phyloP scores from a whole-genome alignment of 2,113 vertebrate genomes.

The Urocynchramus pylzowi region DNA sequence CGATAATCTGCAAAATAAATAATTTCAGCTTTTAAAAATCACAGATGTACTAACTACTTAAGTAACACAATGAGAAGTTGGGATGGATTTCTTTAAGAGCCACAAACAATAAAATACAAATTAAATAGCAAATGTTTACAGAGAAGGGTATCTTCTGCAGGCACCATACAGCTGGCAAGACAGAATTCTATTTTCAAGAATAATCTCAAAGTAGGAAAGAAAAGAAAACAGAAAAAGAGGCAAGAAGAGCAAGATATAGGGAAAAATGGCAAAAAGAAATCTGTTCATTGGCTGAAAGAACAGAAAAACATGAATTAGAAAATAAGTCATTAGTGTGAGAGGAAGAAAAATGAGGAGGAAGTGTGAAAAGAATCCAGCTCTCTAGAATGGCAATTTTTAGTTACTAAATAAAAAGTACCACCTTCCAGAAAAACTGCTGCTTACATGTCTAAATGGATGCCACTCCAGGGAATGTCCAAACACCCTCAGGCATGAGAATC shows the following conservation, averaged over 20 bases:
- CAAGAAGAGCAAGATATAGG: neutral
- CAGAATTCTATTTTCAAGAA: neutral
- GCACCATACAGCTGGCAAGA: neutral
- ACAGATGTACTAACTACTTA: neutral
- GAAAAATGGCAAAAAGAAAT: neutral
- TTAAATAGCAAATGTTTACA: neutral
- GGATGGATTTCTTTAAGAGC: neutral
- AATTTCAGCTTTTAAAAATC: neutral
- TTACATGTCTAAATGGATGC: neutral
- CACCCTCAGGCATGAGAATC: neutral
- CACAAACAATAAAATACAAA: neutral
- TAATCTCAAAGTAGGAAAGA: neutral
- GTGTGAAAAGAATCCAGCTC: constrained; percentile 23
- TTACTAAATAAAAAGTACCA: neutral
- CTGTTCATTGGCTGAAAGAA: neutral
- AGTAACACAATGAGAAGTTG: neutral
- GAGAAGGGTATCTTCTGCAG: neutral
- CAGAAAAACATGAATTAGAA: constrained; percentile 15
- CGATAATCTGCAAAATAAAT: neutral
- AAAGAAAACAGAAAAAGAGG: neutral
- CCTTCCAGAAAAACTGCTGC: neutral
- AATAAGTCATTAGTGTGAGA: neutral
- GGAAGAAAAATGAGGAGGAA: neutral
- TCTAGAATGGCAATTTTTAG: neutral
- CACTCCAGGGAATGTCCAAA: neutral